Evolutionary conservation across 2,888 invertebrate genomes (phyloP).

Genomic region (Limnephilus auricula): DNA sequence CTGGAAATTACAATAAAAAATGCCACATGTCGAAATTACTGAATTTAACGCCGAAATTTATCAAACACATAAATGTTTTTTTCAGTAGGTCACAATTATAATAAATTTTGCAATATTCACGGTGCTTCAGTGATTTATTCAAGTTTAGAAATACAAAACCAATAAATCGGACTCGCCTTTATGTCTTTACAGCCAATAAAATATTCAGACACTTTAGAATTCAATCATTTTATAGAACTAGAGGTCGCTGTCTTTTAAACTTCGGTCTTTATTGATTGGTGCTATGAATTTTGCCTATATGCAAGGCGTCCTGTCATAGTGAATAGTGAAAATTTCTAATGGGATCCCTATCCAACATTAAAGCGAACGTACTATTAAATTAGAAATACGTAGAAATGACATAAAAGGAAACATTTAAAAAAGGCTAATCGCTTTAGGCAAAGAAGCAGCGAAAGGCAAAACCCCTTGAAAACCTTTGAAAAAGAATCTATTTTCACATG

Average conservation of each 20-base stretch:
- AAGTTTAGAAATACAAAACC: neutral
- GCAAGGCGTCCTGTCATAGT: neutral
- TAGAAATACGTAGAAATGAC: neutral
- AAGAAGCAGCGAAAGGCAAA: neutral
- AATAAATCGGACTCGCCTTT: neutral
- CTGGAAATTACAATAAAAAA: no score
- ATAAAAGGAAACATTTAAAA: neutral
- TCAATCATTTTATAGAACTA: neutral
- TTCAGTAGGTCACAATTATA: neutral
- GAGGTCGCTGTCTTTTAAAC: neutral
- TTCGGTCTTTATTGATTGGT: neutral
- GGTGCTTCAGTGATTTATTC: neutral
- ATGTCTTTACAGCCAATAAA: neutral
- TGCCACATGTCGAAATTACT: neutral
- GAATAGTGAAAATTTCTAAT: neutral
- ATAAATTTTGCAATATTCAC: neutral
- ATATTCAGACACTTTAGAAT: neutral
- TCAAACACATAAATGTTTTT: neutral
- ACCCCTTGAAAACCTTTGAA: neutral
- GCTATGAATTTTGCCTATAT: constrained; percentile 17
- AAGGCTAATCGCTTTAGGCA: no score
- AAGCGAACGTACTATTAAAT: neutral
- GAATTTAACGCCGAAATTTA: neutral
- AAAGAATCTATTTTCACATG: neutral
- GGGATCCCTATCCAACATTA: neutral